A percentile compares a stretch with the other conserved stretches of the same genome.
Evolutionary conservation across 2,797 vertebrate genomes (phyloP).

Genomic region (Halcyon chelicuti): DNA sequence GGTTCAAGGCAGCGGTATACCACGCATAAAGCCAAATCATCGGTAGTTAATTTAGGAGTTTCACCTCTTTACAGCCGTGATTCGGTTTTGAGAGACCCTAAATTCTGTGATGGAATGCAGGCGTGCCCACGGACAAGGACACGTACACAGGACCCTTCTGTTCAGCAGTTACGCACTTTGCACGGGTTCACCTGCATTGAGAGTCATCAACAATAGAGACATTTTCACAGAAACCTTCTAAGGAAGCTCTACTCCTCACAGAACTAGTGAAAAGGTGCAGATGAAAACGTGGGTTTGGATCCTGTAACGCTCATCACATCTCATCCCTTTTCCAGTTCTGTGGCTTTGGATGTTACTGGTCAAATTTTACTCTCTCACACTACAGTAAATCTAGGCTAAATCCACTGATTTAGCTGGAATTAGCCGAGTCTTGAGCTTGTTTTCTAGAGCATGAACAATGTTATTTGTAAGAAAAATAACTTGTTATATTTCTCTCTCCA

Average conservation of each 20-base stretch:
- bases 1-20: neutral
- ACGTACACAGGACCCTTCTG: rapidly evolving
- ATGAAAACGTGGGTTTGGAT: neutral
- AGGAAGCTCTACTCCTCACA: neutral
- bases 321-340: neutral
- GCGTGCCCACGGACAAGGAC: neutral
- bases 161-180: rapidly evolving
- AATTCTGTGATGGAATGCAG: neutral
- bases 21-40: neutral
- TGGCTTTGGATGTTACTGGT: neutral
- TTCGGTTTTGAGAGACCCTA: neutral
- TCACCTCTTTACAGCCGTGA: neutral
- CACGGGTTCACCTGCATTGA: neutral
- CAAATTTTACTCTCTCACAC: neutral
- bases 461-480: neutral
- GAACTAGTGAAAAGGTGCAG: neutral
- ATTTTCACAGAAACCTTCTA: neutral
- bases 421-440: neutral
- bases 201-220: neutral
- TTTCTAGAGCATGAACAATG: slow-evolving; percentile 11
- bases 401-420: slow-evolving; percentile 26
- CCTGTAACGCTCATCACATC: neutral
- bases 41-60: neutral
- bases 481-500: neutral
- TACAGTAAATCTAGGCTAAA: slow-evolving; percentile 20